phyloP scores from a whole-genome alignment of 2,888 invertebrate species.

The Heteromyza rotundicornis region DNA sequence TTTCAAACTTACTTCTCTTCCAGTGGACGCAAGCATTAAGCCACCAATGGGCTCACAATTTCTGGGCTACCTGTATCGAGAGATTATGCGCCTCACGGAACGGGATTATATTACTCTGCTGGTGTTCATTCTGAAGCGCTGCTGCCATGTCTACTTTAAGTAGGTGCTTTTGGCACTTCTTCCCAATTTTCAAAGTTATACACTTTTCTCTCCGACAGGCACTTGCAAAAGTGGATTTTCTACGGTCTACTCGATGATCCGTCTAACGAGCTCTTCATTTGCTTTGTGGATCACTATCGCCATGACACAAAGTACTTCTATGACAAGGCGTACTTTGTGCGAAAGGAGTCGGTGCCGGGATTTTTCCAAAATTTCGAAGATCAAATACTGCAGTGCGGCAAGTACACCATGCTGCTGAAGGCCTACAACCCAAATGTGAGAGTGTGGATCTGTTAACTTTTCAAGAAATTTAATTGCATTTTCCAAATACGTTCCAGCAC shows the following conservation, averaged over 20 bases:
- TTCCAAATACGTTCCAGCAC: slow-evolving; percentile 48
- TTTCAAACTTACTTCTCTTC: slow-evolving; percentile 16
- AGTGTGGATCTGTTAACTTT: background rate
- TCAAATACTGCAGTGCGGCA: slow-evolving; percentile 76
- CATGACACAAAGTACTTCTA: slow-evolving; percentile 58
- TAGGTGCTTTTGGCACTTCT: no score
- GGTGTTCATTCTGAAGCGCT: slow-evolving; percentile 52
- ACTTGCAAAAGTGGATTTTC: slow-evolving; percentile 82
- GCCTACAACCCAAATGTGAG: slow-evolving; percentile 73
- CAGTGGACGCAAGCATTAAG: slow-evolving; percentile 41
- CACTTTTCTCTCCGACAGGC: slow-evolving; percentile 26
- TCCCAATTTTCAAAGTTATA: background rate
- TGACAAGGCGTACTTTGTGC: slow-evolving; percentile 56
- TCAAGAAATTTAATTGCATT: background rate
- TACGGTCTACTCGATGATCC: slow-evolving; percentile 82
- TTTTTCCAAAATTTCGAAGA: slow-evolving; percentile 71
- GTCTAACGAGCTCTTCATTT: slow-evolving; percentile 84
- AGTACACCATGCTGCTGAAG: slow-evolving; percentile 74
- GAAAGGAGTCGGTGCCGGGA: slow-evolving; percentile 66
- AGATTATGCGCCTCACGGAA: slow-evolving; percentile 51
- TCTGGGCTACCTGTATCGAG: slow-evolving; percentile 54
- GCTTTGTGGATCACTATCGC: slow-evolving; percentile 46
- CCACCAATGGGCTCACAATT: slow-evolving; percentile 54
- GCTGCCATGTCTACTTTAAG: slow-evolving; percentile 59
- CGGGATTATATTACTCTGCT: slow-evolving; percentile 52